Evolutionary conservation across 2,113 vertebrate species (phyloP).

Genomic region (Parotia lawesii): DNA sequence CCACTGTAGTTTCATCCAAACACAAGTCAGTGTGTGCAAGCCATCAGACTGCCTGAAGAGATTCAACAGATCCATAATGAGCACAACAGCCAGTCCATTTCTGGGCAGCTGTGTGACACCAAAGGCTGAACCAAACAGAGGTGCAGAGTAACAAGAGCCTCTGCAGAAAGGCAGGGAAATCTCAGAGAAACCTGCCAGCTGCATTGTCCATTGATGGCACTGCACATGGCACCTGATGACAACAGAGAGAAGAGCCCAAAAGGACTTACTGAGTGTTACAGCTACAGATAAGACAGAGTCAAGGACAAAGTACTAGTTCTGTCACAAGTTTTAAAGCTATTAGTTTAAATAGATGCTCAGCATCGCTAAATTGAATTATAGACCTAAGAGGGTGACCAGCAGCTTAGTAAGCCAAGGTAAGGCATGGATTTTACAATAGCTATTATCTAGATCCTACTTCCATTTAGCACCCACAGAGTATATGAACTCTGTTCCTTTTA

Average conservation of each 20-base stretch:
- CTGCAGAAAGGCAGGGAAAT: neutral
- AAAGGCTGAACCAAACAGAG: neutral
- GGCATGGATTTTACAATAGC: neutral
- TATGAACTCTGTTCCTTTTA: neutral
- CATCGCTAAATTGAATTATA: neutral
- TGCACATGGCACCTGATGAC: fast-evolving
- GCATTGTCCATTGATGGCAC: no score
- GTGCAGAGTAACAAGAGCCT: neutral
- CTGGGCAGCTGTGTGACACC: neutral
- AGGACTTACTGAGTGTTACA: neutral
- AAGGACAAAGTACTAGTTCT: neutral
- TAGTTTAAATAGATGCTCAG: neutral
- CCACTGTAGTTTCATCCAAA: neutral
- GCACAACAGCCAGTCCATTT: neutral
- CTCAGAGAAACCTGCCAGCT: neutral
- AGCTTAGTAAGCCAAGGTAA: neutral
- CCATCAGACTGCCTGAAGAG: neutral
- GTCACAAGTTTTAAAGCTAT: neutral
- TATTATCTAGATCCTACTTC: neutral
- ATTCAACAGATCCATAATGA: neutral
- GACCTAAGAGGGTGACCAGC: neutral
- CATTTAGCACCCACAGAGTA: neutral
- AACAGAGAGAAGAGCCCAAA: neutral
- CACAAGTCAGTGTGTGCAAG: neutral
- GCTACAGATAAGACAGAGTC: neutral